Evolutionary conservation across 2,797 vertebrate genomes (phyloP).

Genomic region (Tapirus indicus): DNA sequence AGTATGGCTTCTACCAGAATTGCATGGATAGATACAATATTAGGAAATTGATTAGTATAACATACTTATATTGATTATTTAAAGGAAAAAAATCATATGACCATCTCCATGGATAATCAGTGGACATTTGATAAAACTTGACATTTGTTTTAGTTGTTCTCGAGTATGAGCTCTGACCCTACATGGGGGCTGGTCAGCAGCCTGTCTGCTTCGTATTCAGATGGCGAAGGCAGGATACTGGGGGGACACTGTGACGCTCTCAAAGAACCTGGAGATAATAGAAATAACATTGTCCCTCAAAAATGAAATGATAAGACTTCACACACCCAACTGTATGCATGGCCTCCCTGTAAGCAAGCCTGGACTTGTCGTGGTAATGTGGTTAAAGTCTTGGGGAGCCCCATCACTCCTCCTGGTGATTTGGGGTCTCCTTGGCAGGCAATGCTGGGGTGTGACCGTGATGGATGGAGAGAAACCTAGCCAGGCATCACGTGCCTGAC

Average conservation of each 20-base stretch:
- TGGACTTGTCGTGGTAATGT: neutral
- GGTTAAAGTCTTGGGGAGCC: neutral
- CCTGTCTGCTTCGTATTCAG: neutral
- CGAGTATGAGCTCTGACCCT: neutral
- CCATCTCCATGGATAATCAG: neutral
- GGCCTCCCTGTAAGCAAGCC: rapidly evolving
- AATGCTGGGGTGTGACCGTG: neutral
- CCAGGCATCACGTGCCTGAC: neutral
- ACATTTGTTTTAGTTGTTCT: neutral
- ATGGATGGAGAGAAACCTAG: neutral
- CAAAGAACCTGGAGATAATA: neutral
- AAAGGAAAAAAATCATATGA: neutral
- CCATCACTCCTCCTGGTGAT: neutral
- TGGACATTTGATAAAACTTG: neutral
- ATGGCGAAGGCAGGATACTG: neutral
- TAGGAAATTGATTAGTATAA: neutral
- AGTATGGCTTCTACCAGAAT: neutral
- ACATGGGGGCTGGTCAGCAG: neutral
- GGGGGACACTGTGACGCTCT: neutral
- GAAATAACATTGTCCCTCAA: neutral
- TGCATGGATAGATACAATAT: neutral
- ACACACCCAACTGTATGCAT: neutral
- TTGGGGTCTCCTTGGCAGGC: neutral
- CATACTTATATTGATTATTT: neutral
- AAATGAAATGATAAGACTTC: neutral